Evolutionary conservation across 2,113 vertebrate species (phyloP), one percentile per base, ranked within the genome.

Genomic region (Rhinolophus sinicus): DNA sequence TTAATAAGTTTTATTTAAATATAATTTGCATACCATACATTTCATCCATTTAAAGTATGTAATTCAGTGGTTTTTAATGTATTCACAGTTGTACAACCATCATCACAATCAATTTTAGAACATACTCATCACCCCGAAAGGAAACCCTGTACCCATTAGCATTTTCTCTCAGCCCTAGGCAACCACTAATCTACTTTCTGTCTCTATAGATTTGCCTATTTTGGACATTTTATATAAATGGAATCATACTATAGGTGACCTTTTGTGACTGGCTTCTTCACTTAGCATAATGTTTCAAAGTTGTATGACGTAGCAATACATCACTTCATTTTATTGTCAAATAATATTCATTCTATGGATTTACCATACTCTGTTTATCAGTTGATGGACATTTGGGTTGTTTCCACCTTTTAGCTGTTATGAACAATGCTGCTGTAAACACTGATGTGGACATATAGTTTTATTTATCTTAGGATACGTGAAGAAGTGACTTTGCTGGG

Each of bases 261-360:
- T 92, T 92, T 85, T 69, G 50, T 95, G 85, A 80, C 65, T 73
- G 65, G 26, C 21, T 76, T 72, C 60, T 92, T 77, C 38, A 38
- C 13, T 62, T 90, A 80, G 26, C 5, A n/a, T 83, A 38, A 73
- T 52, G 64, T 92, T 76, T 72, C 70, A 72, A 72, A 65, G 15
- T 65, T 80, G 13, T 35, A 84, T 72, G 33, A 67, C 54, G 26
- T 26, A 70, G 60, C 16, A 14, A 22, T 38, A 58, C 35, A 38
- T 94, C 75, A 94, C 50, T 90, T 72, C 33, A 54, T 85, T 93
- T 90, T 65, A 78, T 94, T 87, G 47, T 62, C 60, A 75, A 82
- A 60, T 69, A 91, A 75, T 52, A 54, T 69, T 22, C 47, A 69
- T 67, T 91, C 38, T 72, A 40, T 83, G 62, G 10, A 62, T 92